phyloP scores from a whole-genome alignment of 2,113 vertebrate species.

The Scolopax mira region DNA sequence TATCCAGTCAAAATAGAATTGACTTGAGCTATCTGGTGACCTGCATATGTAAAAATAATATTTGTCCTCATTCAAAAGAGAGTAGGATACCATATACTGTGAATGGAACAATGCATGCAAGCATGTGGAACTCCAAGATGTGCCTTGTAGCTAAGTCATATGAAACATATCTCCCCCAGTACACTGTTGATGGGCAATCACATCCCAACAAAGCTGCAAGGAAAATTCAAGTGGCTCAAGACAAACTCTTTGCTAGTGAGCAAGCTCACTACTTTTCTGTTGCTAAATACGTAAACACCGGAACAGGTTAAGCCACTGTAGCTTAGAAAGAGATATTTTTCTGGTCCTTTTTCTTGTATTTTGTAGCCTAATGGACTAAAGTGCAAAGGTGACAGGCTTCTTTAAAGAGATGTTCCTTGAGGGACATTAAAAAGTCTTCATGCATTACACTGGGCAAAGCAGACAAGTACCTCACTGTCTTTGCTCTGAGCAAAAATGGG shows the following conservation, averaged over 20 bases:
- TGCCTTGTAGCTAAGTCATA: constrained; percentile 55
- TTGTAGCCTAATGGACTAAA: constrained; percentile 15
- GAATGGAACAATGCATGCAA: constrained; percentile 42
- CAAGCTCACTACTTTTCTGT: neutral
- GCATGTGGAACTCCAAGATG: constrained; percentile 38
- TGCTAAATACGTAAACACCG: constrained; percentile 16
- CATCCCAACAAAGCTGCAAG: neutral
- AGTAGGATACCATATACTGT: constrained; percentile 7
- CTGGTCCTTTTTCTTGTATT: neutral
- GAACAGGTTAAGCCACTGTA: neutral
- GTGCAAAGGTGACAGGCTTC: neutral
- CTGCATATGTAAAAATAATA: constrained; percentile 57
- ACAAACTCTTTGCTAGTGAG: neutral
- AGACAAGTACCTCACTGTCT: neutral
- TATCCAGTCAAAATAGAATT: constrained; percentile 42
- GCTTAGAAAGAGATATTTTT: neutral
- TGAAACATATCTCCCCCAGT: constrained; percentile 7
- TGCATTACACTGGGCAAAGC: neutral
- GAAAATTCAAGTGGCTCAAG: constrained; percentile 33
- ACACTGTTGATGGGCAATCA: constrained; percentile 7
- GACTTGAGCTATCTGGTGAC: constrained; percentile 32
- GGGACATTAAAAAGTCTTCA: constrained; percentile 21
- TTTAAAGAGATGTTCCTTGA: neutral
- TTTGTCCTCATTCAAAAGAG: constrained; percentile 48
- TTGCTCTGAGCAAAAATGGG: neutral